phyloP scores from a whole-genome alignment of 2,888 invertebrate genomes.

The Chouioia cunea region DNA sequence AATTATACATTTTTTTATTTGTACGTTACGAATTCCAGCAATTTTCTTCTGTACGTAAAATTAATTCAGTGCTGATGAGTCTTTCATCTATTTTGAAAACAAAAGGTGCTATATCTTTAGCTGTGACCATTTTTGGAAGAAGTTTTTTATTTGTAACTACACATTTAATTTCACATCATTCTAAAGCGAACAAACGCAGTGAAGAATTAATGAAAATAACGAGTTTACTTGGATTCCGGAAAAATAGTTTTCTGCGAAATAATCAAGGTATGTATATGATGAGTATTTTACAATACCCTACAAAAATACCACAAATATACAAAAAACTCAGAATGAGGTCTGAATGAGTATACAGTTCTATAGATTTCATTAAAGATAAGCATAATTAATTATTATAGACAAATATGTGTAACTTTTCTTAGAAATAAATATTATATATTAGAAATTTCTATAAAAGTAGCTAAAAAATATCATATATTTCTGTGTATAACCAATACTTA shows the following conservation, averaged over 20 bases:
- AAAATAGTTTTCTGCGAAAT: not conserved
- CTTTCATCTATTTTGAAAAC: slow-evolving; percentile 32
- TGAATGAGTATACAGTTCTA: too few species aligned
- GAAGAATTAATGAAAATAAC: slow-evolving; percentile 21
- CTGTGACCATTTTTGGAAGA: slow-evolving; percentile 26
- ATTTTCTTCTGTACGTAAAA: slow-evolving; percentile 14
- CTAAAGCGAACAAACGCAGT: slow-evolving; percentile 19
- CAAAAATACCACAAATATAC: too few species aligned
- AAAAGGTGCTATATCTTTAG: slow-evolving; percentile 34
- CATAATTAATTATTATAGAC: too few species aligned
- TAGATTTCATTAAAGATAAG: too few species aligned
- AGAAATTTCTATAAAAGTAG: too few species aligned
- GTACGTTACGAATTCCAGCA: slow-evolving; percentile 8
- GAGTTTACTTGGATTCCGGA: not conserved
- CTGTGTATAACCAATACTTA: too few species aligned
- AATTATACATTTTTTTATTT: slow-evolving; percentile 27
- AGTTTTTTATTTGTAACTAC: slow-evolving; percentile 39
- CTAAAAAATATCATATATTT: too few species aligned
- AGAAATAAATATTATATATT: too few species aligned
- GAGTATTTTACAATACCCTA: not conserved
- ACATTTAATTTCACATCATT: slow-evolving; percentile 28
- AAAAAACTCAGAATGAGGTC: too few species aligned
- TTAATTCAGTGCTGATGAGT: slow-evolving; percentile 11
- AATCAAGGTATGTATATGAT: slow-evolving; percentile 18
- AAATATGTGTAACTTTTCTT: too few species aligned